phyloP scores from a whole-genome alignment of 2,113 vertebrate genomes.

The Sinocyclocheilus anophthalmus region DNA sequence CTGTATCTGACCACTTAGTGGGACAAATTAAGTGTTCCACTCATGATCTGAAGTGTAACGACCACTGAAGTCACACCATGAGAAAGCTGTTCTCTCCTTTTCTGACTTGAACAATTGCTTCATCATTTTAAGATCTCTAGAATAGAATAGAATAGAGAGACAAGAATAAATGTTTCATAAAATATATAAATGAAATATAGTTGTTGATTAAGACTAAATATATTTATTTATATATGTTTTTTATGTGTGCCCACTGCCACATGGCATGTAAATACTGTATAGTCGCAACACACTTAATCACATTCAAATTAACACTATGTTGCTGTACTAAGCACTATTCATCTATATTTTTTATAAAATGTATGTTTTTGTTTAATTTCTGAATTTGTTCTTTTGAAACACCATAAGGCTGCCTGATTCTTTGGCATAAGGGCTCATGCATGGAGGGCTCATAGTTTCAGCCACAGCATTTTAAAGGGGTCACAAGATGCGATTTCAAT shows the following conservation, averaged over 20 bases:
- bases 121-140: not conserved
- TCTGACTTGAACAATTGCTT: not conserved
- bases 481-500: too few relatives aligned
- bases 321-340: not conserved
- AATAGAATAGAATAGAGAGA: not conserved
- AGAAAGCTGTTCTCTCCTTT: not conserved
- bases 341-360: not conserved
- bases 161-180: not conserved
- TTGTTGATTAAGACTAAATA: not conserved
- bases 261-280: not conserved
- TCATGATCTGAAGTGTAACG: slow-evolving; percentile 15
- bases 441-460: not conserved
- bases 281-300: not conserved
- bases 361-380: not conserved
- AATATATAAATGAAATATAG: not conserved
- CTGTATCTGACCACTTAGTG: slow-evolving; percentile 54
- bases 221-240: not conserved
- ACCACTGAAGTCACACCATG: slow-evolving; percentile 15
- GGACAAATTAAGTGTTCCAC: slow-evolving; percentile 53
- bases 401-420: not conserved
- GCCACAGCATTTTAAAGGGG: not conserved
- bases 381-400: not conserved
- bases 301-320: not conserved
- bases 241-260: not conserved
- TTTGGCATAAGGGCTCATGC: not conserved